A percentile compares a stretch with the other conserved stretches of the same genome.
phyloP scores from a whole-genome alignment of 2,113 vertebrate genomes.

The Puffinus mauretanicus region DNA sequence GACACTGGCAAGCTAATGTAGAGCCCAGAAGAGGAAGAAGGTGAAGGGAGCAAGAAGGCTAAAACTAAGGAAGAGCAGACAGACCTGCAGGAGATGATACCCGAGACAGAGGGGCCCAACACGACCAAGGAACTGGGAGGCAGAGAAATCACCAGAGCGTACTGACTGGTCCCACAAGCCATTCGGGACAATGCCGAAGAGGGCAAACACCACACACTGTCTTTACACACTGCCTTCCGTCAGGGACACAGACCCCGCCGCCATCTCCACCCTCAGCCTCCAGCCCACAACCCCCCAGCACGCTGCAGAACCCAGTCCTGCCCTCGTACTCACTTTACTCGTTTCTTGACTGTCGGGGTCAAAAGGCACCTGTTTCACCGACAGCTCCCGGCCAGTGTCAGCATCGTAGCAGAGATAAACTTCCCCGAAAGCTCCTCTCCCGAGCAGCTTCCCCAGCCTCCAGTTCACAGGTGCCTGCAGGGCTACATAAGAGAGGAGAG shows the following conservation, averaged over 20 bases:
- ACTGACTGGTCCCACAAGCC: background rate
- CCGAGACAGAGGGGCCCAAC: background rate
- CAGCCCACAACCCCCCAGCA: background rate
- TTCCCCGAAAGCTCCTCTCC: constrained; percentile 88
- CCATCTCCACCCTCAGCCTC: background rate
- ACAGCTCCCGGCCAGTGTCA: constrained; percentile 88
- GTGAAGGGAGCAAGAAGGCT: background rate
- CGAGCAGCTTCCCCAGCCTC: constrained; percentile 88
- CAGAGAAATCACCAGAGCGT: background rate
- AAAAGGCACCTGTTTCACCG: constrained; percentile 91
- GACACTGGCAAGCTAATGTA: background rate
- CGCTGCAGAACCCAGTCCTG: background rate
- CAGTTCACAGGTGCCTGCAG: constrained; percentile 90
- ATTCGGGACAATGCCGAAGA: background rate
- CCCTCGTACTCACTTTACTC: constrained; percentile 80
- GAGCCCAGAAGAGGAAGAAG: background rate
- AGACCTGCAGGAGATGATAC: background rate
- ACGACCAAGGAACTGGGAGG: background rate
- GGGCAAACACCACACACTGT: background rate
- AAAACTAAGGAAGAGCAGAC: background rate
- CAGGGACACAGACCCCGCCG: background rate
- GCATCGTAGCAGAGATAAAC: constrained; percentile 92
- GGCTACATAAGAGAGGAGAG: constrained; percentile 50
- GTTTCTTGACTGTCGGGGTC: constrained; percentile 88
- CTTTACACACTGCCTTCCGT: background rate